These are phyloP conservation scores for Ctenopoma kingsleyae DNA, from an alignment of 2,797 vertebrate species.

Conservation along the genomic window DNA sequence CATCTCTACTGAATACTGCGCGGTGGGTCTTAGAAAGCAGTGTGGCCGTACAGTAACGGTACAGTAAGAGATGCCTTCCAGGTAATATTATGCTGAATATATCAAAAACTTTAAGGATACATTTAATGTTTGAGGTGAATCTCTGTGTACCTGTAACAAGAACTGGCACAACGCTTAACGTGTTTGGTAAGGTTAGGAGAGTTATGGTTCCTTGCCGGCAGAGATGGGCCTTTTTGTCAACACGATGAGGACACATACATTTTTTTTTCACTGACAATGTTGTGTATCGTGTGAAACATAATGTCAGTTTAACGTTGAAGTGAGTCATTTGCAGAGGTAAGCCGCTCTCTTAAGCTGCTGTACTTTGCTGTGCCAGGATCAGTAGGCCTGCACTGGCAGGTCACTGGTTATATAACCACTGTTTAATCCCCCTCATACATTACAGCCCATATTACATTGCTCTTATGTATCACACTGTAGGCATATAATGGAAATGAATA, in stretches of 20 bases:
- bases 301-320: conserved; percentile 48
- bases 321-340: conserved; percentile 70
- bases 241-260: conserved; percentile 15
- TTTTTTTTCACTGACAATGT: conserved; percentile 5
- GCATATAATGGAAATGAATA: conserved; percentile 13
- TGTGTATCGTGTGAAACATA: conserved; percentile 29
- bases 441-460: conserved; percentile 58
- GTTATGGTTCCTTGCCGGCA: not conserved
- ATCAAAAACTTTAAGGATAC: not conserved
- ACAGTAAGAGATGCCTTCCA: not conserved
- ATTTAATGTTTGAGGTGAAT: not conserved
- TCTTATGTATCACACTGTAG: conserved; percentile 34
- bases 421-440: conserved; percentile 65
- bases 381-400: conserved; percentile 69
- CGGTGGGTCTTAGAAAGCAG: not conserved
- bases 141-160: not conserved
- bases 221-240: not conserved
- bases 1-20: not conserved
- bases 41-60: not conserved
- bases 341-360: conserved; percentile 70
- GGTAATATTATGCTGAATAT: not conserved
- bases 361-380: conserved; percentile 69
- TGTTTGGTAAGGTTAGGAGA: not conserved
- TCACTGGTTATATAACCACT: conserved; percentile 78
- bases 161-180: not conserved